Evolutionary conservation across 2,797 vertebrate genomes (phyloP).

Genomic region (Catamblyrhynchus diadema): DNA sequence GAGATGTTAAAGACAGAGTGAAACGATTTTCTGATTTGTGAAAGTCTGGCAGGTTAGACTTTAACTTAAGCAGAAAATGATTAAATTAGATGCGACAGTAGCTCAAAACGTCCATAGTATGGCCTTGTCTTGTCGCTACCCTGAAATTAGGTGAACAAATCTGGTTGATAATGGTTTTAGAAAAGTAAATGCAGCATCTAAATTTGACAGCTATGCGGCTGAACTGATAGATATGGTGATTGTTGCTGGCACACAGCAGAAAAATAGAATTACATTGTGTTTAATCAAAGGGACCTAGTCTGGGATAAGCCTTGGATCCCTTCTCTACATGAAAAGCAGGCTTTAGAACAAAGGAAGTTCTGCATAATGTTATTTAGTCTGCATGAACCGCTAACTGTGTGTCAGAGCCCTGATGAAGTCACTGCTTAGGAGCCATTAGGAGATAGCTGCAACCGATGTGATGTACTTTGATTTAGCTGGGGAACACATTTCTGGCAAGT

Average conservation of each 20-base stretch:
- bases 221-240: slow-evolving; percentile 45
- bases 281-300: slow-evolving; percentile 30
- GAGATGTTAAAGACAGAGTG: not conserved
- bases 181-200: slow-evolving; percentile 37
- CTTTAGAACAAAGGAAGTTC: slow-evolving; percentile 60
- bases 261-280: slow-evolving; percentile 55
- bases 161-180: slow-evolving; percentile 14
- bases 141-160: slow-evolving; percentile 40
- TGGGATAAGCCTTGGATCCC: slow-evolving; percentile 28
- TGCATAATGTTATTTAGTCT: slow-evolving; percentile 62
- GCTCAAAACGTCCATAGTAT: not conserved
- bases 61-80: not conserved
- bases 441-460: not conserved
- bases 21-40: slow-evolving; percentile 23
- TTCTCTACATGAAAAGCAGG: slow-evolving; percentile 23
- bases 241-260: slow-evolving; percentile 20
- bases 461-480: not conserved
- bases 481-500: not conserved
- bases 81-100: not conserved
- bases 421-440: slow-evolving; percentile 15
- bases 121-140: not conserved
- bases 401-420: slow-evolving; percentile 49
- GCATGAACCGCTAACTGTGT: not conserved
- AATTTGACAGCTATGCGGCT: slow-evolving; percentile 17
- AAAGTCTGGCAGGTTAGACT: not conserved